Evolutionary conservation across 2,888 invertebrate genomes (phyloP), one percentile per base, ranked within the genome.

Genomic region (Sarcophaga carnaria): DNA sequence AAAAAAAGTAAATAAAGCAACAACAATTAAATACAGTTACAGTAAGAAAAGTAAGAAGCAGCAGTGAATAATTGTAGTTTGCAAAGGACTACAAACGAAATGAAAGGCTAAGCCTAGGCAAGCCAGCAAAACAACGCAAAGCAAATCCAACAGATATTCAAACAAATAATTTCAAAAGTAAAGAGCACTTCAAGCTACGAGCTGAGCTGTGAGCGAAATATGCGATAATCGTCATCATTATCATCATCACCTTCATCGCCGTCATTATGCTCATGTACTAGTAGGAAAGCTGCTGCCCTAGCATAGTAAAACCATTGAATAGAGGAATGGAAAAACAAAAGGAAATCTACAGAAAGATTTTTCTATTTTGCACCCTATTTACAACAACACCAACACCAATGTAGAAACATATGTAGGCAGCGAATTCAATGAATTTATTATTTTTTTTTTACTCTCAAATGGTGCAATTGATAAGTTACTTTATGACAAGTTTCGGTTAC

Each of bases 281-380:
- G n/a, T n/a, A 20, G 11, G 37, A 12, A 70, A 70, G 45, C 64
- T 80, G 78, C 25, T 70, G 77, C 86, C 83, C 77, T 86, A 86
- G 77, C 83, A 83, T 64, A 86, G 77, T 83, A 70, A 80, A 83
- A 76, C 1, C 17, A 54, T 14, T 37, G 17, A 54, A 17, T 5
- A 54, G 17, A 54, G 54, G 3, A 54, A 14, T 45, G 10, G 10
- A 76, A 75, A 79, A 66, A 70, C 78, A 83, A 72, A 77, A 71
- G 47, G 54, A 76, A 86, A 49, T 72, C 72, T 77, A 80, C 83
- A 86, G 79, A 83, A 83, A 37, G 78, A 83, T 74, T 83, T 54
- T 83, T 79, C 83, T 74, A 78, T 84, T 84, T 76, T 84, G 80
- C 84, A 80, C 84, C 83, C 83, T 78, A 67, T 74, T 78, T 27